Evolutionary conservation across 2,113 vertebrate species (phyloP), one percentile per base, ranked within the genome.

Genomic region (Neodon shergylaensis): DNA sequence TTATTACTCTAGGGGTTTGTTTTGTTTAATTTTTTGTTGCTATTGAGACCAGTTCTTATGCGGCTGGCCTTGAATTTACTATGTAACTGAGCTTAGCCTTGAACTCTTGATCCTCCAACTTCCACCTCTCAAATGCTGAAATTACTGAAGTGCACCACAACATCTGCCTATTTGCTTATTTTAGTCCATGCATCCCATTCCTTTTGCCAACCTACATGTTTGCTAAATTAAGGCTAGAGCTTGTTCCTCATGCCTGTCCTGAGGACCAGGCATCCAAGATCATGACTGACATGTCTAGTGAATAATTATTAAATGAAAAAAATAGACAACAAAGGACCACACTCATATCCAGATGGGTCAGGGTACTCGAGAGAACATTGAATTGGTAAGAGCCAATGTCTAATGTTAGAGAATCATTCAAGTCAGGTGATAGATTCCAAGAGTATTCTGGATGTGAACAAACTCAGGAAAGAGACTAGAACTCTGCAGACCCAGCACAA

Each of bases 401-500:
- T 39, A 65, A 31, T 63, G 79, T 81, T 47, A 76, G 52, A 74
- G 52, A 87, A 72, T 16, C 54, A 83, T 7, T 11, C 21, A 5
- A 70, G 61, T n/a, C 22, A 36, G 28, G n/a, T 81, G 36, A 36
- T 24, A 54, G 73, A 92, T 94, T 66, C 21, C 44, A 94, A 72
- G 52, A 85, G 77, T 22, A 65, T 39, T 72, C n/a, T 89, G 52
- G 12, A 76, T 91, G 16, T 74, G 42, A 31, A 73, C 87, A 58
- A 28, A 28, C 31, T 31, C 5, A 86, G 22, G 81, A 77, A 36
- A 81, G 39, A n/a, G 28, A 61, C 10, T 36, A 76, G 82, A 76
- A 92, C n/a, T 76, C 22, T 79, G 39, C 58, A 68, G 26, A 97
- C 76, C 24, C n/a, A 94, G 66, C 68, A 95, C 24, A 13, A 66